phyloP scores from a whole-genome alignment of 1,140 invertebrate genomes.

The Lordiphosa stackelbergi region DNA sequence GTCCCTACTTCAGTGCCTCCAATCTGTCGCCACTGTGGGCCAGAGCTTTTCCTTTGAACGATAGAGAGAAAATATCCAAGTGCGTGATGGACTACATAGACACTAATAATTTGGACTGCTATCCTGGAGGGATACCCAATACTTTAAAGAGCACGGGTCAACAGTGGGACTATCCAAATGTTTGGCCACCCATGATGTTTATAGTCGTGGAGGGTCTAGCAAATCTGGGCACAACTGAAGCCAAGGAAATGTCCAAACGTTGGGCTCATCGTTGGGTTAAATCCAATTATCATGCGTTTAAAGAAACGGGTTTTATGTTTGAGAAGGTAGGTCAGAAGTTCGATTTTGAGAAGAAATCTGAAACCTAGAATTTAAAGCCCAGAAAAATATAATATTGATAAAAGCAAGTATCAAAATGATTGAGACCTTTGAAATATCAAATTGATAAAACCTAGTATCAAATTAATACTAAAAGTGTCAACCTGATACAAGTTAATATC shows the following conservation, averaged over 20 bases:
- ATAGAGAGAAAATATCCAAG: slow-evolving; percentile 82
- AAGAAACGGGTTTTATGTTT: slow-evolving; percentile 86
- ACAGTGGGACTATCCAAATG: slow-evolving; percentile 97
- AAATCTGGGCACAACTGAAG: slow-evolving; percentile 81
- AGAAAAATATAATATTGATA: too few relatives aligned
- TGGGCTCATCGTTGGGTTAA: slow-evolving; percentile 88
- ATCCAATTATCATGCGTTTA: slow-evolving; percentile 88
- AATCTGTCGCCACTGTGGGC: slow-evolving; percentile 93
- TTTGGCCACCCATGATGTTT: slow-evolving; percentile 92
- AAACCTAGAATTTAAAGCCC: too few relatives aligned
- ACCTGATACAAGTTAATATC: too few relatives aligned
- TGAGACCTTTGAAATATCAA: too few relatives aligned
- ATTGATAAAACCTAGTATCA: too few relatives aligned
- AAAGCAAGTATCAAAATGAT: too few relatives aligned
- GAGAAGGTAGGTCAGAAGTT: slow-evolving; percentile 85
- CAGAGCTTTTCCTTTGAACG: slow-evolving; percentile 81
- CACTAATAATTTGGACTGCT: slow-evolving; percentile 81
- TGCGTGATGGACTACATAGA: slow-evolving; percentile 86
- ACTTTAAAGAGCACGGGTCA: slow-evolving; percentile 87
- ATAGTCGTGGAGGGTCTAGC: slow-evolving; percentile 87
- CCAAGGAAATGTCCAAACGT: slow-evolving; percentile 83
- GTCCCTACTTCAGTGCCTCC: slow-evolving; percentile 92
- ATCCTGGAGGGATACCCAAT: slow-evolving; percentile 85
- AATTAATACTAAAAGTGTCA: too few relatives aligned
- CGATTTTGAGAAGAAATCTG: background rate